Evolutionary conservation across 2,888 invertebrate species (phyloP).

Genomic region (Drosophila buzzatii): DNA sequence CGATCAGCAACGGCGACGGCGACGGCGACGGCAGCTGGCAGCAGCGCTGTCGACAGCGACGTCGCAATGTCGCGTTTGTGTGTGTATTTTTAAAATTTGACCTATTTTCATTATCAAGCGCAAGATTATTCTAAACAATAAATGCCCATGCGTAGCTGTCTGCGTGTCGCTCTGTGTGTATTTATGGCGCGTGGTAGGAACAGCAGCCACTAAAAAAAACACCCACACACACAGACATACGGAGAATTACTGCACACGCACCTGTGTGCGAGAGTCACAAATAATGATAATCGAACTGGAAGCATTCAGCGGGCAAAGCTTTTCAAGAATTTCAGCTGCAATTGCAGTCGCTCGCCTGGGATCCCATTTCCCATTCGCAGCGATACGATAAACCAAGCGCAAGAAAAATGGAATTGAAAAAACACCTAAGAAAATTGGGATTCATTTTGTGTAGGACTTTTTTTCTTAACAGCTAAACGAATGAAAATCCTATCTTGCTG

Average conservation of each 20-base stretch:
- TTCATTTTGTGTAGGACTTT: no score
- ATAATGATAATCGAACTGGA: conserved; percentile 13
- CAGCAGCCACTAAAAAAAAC: conserved; percentile 40
- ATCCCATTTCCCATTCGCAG: conserved; percentile 1
- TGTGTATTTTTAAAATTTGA: conserved; percentile 84
- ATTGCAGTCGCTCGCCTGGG: neutral
- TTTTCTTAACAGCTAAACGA: neutral
- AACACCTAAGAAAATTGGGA: neutral
- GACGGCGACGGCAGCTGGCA: conserved; percentile 21
- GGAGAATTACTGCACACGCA: conserved; percentile 39
- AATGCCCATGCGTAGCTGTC: conserved; percentile 53
- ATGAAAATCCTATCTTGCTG: neutral
- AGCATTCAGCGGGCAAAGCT: neutral
- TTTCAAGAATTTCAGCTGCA: conserved; percentile 19
- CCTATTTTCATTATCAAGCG: conserved; percentile 85
- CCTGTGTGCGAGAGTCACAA: conserved; percentile 36
- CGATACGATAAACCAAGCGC: neutral
- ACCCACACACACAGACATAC: conserved; percentile 16
- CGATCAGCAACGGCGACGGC: conserved; percentile 38
- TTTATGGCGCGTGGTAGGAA: conserved; percentile 55
- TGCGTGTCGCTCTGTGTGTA: conserved; percentile 25
- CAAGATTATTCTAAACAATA: conserved; percentile 85
- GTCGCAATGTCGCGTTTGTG: conserved; percentile 76
- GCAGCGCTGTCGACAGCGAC: conserved; percentile 29
- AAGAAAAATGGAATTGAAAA: neutral